These are phyloP conservation scores for Coptodon bakossiorum DNA, from an alignment of 2,113 vertebrate species.

Conservation along the genomic window DNA sequence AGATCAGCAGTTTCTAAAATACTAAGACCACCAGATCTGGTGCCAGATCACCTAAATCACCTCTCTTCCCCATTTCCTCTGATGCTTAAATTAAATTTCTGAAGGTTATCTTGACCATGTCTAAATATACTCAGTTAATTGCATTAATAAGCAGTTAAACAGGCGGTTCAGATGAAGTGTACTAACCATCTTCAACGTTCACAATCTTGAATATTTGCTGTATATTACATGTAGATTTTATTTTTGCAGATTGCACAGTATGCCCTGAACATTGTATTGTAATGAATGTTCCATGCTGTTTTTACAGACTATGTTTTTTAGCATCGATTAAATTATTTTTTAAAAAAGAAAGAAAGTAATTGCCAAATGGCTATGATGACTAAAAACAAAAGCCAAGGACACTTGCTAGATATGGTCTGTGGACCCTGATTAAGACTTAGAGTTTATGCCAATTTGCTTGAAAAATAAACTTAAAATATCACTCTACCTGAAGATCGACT, in stretches of 20 bases:
- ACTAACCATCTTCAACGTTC: not conserved
- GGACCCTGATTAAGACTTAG: not conserved
- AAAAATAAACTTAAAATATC: not conserved
- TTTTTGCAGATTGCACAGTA: not conserved
- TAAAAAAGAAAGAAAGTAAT: rapidly evolving
- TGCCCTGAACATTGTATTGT: rapidly evolving
- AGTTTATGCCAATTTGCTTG: not conserved
- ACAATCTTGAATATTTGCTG: not conserved
- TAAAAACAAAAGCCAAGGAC: not conserved
- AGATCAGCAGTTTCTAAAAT: not conserved
- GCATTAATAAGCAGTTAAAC: not conserved
- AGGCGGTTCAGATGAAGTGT: not conserved
- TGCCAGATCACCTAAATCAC: not conserved
- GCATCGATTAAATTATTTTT: not conserved
- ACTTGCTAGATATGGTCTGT: not conserved
- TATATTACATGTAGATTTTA: not conserved
- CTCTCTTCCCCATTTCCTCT: not conserved
- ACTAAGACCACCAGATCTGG: not conserved
- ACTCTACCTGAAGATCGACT: not conserved
- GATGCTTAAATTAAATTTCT: not conserved
- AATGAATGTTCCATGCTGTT: not conserved
- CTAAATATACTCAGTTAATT: not conserved
- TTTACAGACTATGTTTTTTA: not conserved
- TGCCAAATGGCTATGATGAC: not conserved
- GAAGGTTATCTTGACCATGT: not conserved